A percentile compares a stretch with the other conserved stretches of the same genome.
phyloP scores from a whole-genome alignment of 1,140 invertebrate species.

The Bombyx mandarina region DNA sequence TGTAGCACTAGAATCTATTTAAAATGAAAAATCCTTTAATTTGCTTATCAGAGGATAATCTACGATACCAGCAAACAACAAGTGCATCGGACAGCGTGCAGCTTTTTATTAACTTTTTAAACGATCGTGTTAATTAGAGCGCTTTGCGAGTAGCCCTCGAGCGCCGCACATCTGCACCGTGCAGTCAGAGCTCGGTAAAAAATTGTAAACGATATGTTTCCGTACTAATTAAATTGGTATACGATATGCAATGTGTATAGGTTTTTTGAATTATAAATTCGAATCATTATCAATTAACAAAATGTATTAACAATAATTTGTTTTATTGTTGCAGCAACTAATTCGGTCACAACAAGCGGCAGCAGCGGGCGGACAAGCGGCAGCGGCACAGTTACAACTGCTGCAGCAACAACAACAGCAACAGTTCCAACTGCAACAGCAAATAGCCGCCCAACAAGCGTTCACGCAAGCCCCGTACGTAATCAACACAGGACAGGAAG shows the following conservation, averaged over 20 bases:
- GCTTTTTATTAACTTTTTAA: constrained; percentile 68
- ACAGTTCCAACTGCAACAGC: constrained; percentile 75
- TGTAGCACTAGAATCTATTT: too few species aligned
- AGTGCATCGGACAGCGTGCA: constrained; percentile 51
- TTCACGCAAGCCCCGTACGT: constrained; percentile 88
- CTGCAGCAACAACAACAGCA: constrained; percentile 81
- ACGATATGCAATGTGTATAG: constrained; percentile 10
- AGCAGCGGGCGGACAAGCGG: constrained; percentile 69
- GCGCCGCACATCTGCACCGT: constrained; percentile 23
- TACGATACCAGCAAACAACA: constrained; percentile 31
- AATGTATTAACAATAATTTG: constrained; percentile 1
- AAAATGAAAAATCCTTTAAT: not conserved
- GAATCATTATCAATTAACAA: not conserved
- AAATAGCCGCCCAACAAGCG: constrained; percentile 76
- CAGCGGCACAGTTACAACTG: constrained; percentile 77
- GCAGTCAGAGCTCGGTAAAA: constrained; percentile 24
- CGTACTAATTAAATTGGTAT: constrained; percentile 54
- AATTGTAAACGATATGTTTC: constrained; percentile 50
- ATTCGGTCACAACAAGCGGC: constrained; percentile 85
- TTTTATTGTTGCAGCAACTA: constrained; percentile 80
- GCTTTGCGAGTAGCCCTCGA: constrained; percentile 45
- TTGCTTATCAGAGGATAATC: constrained; percentile 7
- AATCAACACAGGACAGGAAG: constrained; percentile 85
- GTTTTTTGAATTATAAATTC: not conserved
- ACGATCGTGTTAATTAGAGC: constrained; percentile 67